A percentile compares a stretch with the other conserved stretches of the same genome.
phyloP scores from a whole-genome alignment of 1,140 invertebrate genomes.

The Drosophila varians region DNA sequence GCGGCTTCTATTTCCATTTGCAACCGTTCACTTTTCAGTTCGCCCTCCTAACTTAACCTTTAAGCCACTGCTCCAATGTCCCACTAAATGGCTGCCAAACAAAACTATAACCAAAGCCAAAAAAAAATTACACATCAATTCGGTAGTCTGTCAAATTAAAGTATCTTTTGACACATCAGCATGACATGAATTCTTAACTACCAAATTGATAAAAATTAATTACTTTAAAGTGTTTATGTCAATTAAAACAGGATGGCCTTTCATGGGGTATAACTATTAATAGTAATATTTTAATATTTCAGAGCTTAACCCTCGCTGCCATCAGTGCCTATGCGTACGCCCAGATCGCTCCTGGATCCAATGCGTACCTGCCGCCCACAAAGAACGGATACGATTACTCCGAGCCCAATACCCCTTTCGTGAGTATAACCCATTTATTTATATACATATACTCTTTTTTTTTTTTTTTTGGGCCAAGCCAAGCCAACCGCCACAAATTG shows the following conservation, averaged over 20 bases:
- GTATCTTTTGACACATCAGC: neutral
- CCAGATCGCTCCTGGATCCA: conserved; percentile 84
- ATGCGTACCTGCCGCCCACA: conserved; percentile 86
- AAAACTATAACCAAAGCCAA: neutral
- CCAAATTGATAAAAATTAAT: neutral
- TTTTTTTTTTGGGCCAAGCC: neutral
- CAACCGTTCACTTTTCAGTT: conserved; percentile 65
- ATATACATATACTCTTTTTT: neutral
- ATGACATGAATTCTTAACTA: neutral
- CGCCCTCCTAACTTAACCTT: conserved; percentile 58
- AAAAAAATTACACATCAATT: neutral
- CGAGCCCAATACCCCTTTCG: conserved; percentile 73
- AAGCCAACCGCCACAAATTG: conserved; percentile 47
- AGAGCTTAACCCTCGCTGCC: conserved; percentile 78
- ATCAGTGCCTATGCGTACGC: conserved; percentile 70
- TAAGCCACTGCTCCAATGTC: conserved; percentile 42
- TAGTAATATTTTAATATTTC: conserved; percentile 5
- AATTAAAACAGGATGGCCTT: no score
- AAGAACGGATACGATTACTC: conserved; percentile 83
- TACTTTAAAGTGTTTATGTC: neutral
- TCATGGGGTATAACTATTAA: neutral
- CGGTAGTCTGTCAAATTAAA: neutral
- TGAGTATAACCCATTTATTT: conserved; percentile 38
- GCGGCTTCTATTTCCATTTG: conserved; percentile 67
- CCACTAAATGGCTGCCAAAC: conserved; percentile 9